These are phyloP conservation scores for Trichogramma evanescens DNA, from an alignment of 2,888 invertebrate genomes.

Conservation along the genomic window DNA sequence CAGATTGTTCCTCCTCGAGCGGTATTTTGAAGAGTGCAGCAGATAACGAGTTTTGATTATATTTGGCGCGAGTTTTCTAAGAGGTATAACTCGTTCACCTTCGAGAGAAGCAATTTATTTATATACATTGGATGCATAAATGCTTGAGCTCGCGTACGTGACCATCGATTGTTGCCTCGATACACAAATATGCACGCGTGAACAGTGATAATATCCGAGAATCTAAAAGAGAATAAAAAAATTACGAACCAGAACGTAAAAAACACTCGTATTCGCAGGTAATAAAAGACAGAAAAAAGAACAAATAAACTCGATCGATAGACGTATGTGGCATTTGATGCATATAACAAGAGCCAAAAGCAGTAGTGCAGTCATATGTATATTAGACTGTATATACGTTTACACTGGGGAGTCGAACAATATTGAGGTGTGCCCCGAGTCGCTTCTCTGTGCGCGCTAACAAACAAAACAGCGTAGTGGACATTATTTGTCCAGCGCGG, in stretches of 20 bases:
- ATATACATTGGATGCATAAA: too few relatives aligned
- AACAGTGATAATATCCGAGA: not conserved
- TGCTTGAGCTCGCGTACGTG: not conserved
- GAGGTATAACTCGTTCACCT: not conserved
- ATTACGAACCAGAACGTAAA: not conserved
- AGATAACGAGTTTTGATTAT: slow-evolving; percentile 16
- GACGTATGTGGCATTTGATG: slow-evolving; percentile 23
- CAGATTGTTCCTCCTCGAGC: too few relatives aligned
- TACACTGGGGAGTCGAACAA: slow-evolving; percentile 21
- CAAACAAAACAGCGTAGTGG: slow-evolving; percentile 25
- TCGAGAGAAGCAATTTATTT: slow-evolving; percentile 16
- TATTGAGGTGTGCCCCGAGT: slow-evolving; percentile 25
- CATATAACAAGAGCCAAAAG: slow-evolving; percentile 21
- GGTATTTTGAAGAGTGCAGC: not conserved
- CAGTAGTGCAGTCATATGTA: slow-evolving; percentile 26
- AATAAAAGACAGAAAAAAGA: not conserved
- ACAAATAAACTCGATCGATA: not conserved
- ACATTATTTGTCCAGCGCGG: slow-evolving; percentile 25
- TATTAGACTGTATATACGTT: not conserved
- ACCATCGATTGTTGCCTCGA: slow-evolving; percentile 3
- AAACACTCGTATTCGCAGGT: not conserved
- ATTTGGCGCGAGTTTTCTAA: not conserved
- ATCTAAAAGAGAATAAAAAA: slow-evolving; percentile 1
- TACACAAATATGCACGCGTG: not conserved
- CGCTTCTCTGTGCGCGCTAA: not conserved